phyloP scores from a whole-genome alignment of 2,888 invertebrate species.

The Stenoptilia bipunctidactyla region DNA sequence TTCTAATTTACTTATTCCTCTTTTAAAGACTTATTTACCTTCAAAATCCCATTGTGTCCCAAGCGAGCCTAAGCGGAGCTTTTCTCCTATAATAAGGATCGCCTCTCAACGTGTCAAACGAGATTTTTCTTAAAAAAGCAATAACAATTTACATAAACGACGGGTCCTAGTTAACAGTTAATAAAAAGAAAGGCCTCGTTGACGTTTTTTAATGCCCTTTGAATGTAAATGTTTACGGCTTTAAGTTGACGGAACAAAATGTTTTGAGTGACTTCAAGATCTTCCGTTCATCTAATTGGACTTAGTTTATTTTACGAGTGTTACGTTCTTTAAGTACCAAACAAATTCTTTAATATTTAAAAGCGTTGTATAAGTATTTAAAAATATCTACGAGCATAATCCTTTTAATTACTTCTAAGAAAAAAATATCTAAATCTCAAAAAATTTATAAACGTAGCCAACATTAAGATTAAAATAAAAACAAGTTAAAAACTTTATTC shows the following conservation, averaged over 20 bases:
- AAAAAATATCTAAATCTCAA: too few relatives aligned
- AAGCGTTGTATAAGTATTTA: too few relatives aligned
- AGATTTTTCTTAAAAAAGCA: constrained; percentile 65
- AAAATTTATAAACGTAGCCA: too few relatives aligned
- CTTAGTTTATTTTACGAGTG: too few relatives aligned
- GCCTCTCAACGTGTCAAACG: constrained; percentile 63
- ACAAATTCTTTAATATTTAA: too few relatives aligned
- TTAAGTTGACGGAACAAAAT: neutral
- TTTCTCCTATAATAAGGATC: constrained; percentile 49
- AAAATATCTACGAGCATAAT: too few relatives aligned
- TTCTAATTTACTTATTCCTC: constrained; percentile 86
- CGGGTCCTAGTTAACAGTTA: constrained; percentile 68
- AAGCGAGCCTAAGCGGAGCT: constrained; percentile 44
- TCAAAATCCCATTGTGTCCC: constrained; percentile 70
- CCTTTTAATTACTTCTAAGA: too few relatives aligned
- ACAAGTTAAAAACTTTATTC: too few relatives aligned
- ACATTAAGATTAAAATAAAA: too few relatives aligned
- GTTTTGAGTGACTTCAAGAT: neutral
- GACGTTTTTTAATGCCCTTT: constrained; percentile 58
- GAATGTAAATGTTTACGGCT: constrained; percentile 45
- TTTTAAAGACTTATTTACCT: constrained; percentile 82
- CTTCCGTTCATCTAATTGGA: neutral
- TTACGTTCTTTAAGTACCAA: too few relatives aligned
- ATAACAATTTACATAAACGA: constrained; percentile 72
- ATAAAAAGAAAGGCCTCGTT: constrained; percentile 65